These are phyloP conservation scores for Pinna nobilis DNA, from an alignment of 1,140 invertebrate genomes.

Conservation along the genomic window DNA sequence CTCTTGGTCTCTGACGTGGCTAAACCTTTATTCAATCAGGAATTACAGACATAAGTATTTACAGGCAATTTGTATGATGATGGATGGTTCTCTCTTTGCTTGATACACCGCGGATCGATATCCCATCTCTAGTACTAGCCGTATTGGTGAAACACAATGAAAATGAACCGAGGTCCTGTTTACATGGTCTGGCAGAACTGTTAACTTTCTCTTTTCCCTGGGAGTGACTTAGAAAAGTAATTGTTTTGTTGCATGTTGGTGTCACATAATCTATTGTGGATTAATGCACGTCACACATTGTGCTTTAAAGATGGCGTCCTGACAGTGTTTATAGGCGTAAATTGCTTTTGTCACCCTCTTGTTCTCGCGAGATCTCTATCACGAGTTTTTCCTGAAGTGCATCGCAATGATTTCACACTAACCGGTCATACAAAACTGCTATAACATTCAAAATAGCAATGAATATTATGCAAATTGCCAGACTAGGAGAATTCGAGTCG, in stretches of 20 bases:
- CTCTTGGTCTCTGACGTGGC: too few species aligned
- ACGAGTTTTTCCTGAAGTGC: conserved; percentile 6
- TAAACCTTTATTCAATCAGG: too few species aligned
- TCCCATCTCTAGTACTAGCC: too few species aligned
- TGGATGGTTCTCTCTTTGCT: too few species aligned
- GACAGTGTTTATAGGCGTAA: conserved; percentile 30
- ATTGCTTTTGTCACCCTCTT: conserved; percentile 39
- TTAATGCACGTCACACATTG: conserved; percentile 16
- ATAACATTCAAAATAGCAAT: conserved; percentile 30
- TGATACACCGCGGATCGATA: too few species aligned
- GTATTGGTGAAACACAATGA: too few species aligned
- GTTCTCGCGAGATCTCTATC: conserved; percentile 16
- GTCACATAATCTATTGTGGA: conserved; percentile 9
- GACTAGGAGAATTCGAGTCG: conserved; percentile 15
- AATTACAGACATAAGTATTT: too few species aligned
- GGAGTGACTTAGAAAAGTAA: background rate
- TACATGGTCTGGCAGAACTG: too few species aligned
- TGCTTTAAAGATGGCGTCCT: conserved; percentile 9
- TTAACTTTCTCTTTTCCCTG: too few species aligned
- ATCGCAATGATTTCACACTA: conserved; percentile 28
- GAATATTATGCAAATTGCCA: conserved; percentile 28
- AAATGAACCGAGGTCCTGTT: too few species aligned
- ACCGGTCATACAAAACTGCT: conserved; percentile 4
- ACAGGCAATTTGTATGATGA: too few species aligned
- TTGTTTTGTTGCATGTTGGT: conserved; percentile 18